These are phyloP conservation scores for Mohoua ochrocephala DNA, from an alignment of 2,113 vertebrate species.

Conservation along the genomic window DNA sequence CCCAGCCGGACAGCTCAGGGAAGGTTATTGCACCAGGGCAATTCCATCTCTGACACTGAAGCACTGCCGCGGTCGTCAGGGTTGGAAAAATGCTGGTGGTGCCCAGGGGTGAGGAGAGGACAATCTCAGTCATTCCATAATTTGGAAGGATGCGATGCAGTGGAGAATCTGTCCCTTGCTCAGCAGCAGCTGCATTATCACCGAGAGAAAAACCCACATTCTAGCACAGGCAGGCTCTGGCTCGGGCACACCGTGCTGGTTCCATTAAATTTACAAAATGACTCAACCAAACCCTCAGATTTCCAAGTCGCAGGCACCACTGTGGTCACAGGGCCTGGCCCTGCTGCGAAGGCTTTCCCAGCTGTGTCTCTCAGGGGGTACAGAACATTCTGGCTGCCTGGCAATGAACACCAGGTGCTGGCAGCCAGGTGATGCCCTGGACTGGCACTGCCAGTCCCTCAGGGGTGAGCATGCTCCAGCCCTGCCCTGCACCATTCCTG, in stretches of 20 bases:
- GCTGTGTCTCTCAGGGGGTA: neutral
- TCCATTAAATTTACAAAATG: neutral
- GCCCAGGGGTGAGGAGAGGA: neutral
- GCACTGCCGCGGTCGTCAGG: neutral
- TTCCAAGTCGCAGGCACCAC: neutral
- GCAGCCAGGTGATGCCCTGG: neutral
- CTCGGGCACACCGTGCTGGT: neutral
- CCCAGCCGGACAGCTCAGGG: neutral
- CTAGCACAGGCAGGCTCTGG: neutral
- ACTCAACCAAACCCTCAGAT: neutral
- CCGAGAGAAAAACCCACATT: neutral
- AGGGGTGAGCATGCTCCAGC: neutral
- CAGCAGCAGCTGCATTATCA: neutral
- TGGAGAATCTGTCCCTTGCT: neutral
- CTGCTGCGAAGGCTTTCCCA: neutral
- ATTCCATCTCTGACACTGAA: neutral
- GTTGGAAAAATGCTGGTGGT: neutral
- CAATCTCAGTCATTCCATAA: too few relatives aligned
- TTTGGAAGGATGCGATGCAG: neutral
- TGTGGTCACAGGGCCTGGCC: neutral
- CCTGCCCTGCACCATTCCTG: neutral
- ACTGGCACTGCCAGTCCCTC: neutral
- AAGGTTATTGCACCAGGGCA: neutral
- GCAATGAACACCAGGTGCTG: fast-evolving
- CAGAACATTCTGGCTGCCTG: neutral